Base-by-base conservation (phyloP, 2,888 invertebrate species). In the Adela reaumurella region DNA sequence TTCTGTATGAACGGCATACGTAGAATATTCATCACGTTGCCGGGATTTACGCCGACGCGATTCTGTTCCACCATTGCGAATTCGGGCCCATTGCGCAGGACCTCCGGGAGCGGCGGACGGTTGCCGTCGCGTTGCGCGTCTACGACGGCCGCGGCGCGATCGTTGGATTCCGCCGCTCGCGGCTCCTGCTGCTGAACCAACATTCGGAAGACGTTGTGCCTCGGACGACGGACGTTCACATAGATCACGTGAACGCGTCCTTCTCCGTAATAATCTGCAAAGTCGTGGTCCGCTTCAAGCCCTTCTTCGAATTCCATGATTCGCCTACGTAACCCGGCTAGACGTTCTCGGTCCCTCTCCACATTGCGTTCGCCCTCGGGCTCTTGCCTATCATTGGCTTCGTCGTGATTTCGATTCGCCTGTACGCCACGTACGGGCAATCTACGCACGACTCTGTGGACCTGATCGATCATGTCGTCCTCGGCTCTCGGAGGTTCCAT, bases 171-270 rank as follows among this genome's bases (percentile, higher is more conserved):
- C 3, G 20, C 16, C 35, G 19, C 17, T 28, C n/a, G 41, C 18
- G 19, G 50, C 17, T 1, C 41, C 3, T 51, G 49, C 29, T 52
- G 49, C 8, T 54, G 54, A 1, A 56, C 48, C 0, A 52, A 29
- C 24, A 62, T 24, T 5, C 62, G 55, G 52, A 65, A 58, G 20
- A 62, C 59, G 2, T 63, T 51, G 52, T 63, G 57, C 44, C 52
- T 43, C 17, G 55, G 53, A 4, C 51, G 46, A 4, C 52, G 49
- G 1, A 53, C 53, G 43, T 68, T 68, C 0, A 71, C 66, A 48
- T 67, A 69, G 0, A 70, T 49, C 0, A 68, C 62, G 17, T 67
- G 63, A 16, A 52, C 52, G 18, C 52, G 50, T 24, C 52, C 52
- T 5, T 51, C 42, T 3, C 45, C 46, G 6, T 43, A 45, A 17